Percentiles rank a stretch among this genome's conserved stretches.
phyloP scores from a whole-genome alignment of 2,888 invertebrate genomes.

The Cyrtodaria siliqua region DNA sequence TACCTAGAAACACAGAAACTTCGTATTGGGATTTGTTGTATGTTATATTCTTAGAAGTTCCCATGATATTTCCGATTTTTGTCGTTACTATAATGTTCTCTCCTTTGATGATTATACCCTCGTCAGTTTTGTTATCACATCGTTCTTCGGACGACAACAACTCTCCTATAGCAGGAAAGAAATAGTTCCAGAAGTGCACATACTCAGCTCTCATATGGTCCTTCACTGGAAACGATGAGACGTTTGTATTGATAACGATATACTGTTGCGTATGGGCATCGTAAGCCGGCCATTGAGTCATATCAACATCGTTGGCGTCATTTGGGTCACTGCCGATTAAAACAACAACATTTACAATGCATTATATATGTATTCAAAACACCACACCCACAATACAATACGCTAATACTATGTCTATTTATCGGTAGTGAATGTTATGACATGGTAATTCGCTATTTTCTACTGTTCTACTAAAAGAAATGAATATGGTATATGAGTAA shows the following conservation, averaged over 20 bases:
- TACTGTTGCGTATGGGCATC: neutral
- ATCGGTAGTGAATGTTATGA: too few species aligned
- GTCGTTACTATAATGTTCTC: constrained; percentile 13
- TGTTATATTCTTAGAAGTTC: neutral
- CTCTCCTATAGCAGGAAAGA: neutral
- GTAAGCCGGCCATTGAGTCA: constrained; percentile 5
- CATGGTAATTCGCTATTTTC: too few species aligned
- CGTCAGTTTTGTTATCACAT: too few species aligned
- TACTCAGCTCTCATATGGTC: neutral
- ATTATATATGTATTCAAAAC: too few species aligned
- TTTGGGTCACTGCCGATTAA: too few species aligned
- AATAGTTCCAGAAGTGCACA: constrained; percentile 12
- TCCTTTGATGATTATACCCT: neutral
- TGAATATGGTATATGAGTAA: too few species aligned
- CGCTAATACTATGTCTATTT: too few species aligned
- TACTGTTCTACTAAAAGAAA: too few species aligned
- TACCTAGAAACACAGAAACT: constrained; percentile 19
- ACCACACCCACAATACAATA: too few species aligned
- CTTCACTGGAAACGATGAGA: constrained; percentile 2
- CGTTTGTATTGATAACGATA: neutral
- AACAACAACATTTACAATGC: too few species aligned
- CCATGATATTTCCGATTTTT: constrained; percentile 21
- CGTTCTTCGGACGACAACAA: too few species aligned
- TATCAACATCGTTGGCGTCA: neutral
- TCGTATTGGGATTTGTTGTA: neutral